These are phyloP conservation scores for Circaetus cinerascens DNA, from an alignment of 2,113 vertebrate genomes.

Conservation along the genomic window DNA sequence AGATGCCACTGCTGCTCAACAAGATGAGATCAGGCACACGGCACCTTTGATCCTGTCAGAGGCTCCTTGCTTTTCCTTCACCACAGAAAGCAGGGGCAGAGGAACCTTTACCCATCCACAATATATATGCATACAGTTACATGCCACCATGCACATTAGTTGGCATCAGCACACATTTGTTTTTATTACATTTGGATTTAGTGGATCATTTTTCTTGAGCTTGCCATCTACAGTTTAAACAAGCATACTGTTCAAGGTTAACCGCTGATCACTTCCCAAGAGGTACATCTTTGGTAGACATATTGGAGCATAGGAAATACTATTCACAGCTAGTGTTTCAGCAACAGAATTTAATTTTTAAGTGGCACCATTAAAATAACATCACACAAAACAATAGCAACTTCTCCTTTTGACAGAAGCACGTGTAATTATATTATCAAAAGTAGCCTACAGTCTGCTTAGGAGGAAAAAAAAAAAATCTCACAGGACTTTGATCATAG, in stretches of 20 bases:
- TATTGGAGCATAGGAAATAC: accelerated
- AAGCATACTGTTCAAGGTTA: background rate
- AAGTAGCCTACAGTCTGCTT: background rate
- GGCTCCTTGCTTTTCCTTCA: background rate
- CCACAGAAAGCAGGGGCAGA: background rate
- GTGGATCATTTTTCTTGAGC: background rate
- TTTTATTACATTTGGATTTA: background rate
- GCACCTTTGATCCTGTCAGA: background rate
- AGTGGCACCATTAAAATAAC: background rate
- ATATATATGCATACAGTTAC: background rate
- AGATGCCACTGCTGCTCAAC: background rate
- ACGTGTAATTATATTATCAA: background rate
- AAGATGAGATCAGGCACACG: background rate
- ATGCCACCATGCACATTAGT: background rate
- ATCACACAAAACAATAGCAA: background rate
- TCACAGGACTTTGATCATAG: background rate
- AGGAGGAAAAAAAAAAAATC: background rate
- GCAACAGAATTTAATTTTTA: background rate
- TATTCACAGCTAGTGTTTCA: background rate
- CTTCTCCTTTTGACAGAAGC: background rate
- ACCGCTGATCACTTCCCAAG: background rate
- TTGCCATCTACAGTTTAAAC: background rate
- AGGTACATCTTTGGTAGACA: too few relatives aligned
- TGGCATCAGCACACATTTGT: background rate
- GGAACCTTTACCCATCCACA: background rate